Base-by-base conservation (phyloP, 2,888 invertebrate species). In the Hypena proboscidalis region DNA sequence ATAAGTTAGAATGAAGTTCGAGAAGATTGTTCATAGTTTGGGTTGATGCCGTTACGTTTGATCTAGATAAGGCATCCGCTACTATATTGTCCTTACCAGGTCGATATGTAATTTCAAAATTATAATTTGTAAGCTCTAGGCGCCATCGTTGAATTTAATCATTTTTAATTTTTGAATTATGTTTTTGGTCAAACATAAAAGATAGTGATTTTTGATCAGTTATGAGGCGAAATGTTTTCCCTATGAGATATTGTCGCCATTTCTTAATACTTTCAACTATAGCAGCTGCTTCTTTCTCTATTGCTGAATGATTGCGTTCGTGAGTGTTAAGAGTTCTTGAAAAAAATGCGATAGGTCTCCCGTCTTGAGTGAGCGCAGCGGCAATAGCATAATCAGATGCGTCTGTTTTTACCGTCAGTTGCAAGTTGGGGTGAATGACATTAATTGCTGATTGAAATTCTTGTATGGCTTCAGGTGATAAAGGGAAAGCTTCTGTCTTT, bases 141-240 rank as follows among this genome's bases (percentile, higher is more conserved):
- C 32, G 20, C 32, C 21, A 32, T 4, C 32, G 11, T 7, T 32
- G 9, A 4, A 32, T 32, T 21, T 32, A 11, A 6, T 32, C 13
- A 6, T 32, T 21, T 3, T 32, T 32, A 3, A 32, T 32, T 10
- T 32, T 32, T 5, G 11, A 21, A 7, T 11, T 3, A 10, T 21
- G 13, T 7, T 21, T 32, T 4, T 9, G 4, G n/a, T 21, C 5
- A 11, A 21, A 32, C 32, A 21, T 32, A 6, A 32, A 32, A 3
- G 32, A 5, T 4, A 32, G 21, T 4, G 21, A 21, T 7, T 9
- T 6, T n/a, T 21, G 32, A 11, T 32, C 32, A 3, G 32, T 32
- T 2, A 32, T 32, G 8, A 32, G n/a, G 1, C 2, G 2, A 9
- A 32, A 32, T 8, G 5, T 11, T 21, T 10, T 32, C 1, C 21